Conservation (phyloP, 2,888 invertebrate species). For the Leucozona laternaria region DNA sequence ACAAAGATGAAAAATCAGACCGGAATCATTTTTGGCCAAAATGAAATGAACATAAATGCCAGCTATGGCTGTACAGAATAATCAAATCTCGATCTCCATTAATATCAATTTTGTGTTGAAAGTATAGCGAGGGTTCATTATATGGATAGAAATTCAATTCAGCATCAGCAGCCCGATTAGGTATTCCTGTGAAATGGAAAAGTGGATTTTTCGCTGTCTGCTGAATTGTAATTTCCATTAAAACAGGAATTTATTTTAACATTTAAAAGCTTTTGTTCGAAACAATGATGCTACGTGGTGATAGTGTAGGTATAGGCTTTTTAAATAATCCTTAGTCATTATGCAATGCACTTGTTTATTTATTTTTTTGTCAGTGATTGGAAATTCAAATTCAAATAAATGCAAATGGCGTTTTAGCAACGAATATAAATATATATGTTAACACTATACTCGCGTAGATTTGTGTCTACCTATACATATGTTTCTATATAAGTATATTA, state of each 20-base stretch:
- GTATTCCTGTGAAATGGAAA: slow-evolving; percentile 1
- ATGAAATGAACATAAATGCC: slow-evolving; percentile 31
- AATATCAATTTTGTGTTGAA: slow-evolving; percentile 19
- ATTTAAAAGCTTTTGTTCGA: background rate
- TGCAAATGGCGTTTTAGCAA: background rate
- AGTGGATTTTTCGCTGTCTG: background rate
- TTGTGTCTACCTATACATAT: no score
- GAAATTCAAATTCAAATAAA: background rate
- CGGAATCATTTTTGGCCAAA: slow-evolving; percentile 37
- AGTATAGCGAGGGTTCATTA: background rate
- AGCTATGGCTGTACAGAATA: slow-evolving; percentile 21
- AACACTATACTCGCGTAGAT: no score
- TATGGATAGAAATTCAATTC: background rate
- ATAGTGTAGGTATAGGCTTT: background rate
- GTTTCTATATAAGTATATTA: background rate
- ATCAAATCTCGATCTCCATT: slow-evolving; percentile 56
- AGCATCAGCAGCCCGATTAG: background rate
- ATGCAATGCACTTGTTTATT: slow-evolving; percentile 1
- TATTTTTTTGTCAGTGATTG: background rate
- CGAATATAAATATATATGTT: no score
- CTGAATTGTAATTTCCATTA: slow-evolving; percentile 18
- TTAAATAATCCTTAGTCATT: background rate
- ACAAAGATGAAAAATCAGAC: slow-evolving; percentile 39
- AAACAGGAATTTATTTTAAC: background rate
- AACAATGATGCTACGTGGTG: no score